Evolutionary conservation across 2,888 invertebrate genomes (phyloP), one percentile per base, ranked within the genome.

Genomic region (Dimorphilus gyrociliatus): DNA sequence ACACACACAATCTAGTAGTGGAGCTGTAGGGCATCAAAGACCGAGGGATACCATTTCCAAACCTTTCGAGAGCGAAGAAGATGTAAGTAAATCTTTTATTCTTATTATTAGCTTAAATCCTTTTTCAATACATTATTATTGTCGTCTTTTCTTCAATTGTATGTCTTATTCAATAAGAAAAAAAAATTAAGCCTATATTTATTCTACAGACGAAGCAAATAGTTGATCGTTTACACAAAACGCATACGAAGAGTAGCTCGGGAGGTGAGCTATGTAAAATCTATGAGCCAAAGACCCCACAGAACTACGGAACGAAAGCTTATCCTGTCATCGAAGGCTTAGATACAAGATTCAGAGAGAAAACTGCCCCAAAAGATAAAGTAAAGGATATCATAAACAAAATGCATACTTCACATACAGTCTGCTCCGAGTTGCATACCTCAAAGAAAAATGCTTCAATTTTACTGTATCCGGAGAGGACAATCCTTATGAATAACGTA

Each of bases 381-480:
- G 12, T 30, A 14, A n/a, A 15, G 3, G 30, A 25, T 2, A 13
- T 16, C 8, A 16, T 25, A 2, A 19, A 30, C 12, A 10, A 26
- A 13, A 25, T 30, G 3, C 25, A 30, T 16, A 17, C 15, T 10
- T 18, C 25, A 4, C 30, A 25, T 15, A 30, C 30, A 2, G 4
- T 29, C 29, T 12, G 24, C 23, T n/a, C 12, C 29, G 7, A 23
- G n/a, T n/a, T n/a, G 15, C 19, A 7, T 27, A 37, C 41, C 1
- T 29, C 35, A 13, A 10, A 26, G 7, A 37, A 40, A 28, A 32
- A 34, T 24, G 35, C 36, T n/a, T 16, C 30, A 16, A 37, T 40
- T 8, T 32, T 40, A 27, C 35, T 40, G 10, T 40, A 40, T 30
- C 41, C 41, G 16, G 41, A 40, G 27, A 18, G 41, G 8, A 40